phyloP scores from a whole-genome alignment of 2,113 vertebrate genomes.

The Spheniscus mendiculus region DNA sequence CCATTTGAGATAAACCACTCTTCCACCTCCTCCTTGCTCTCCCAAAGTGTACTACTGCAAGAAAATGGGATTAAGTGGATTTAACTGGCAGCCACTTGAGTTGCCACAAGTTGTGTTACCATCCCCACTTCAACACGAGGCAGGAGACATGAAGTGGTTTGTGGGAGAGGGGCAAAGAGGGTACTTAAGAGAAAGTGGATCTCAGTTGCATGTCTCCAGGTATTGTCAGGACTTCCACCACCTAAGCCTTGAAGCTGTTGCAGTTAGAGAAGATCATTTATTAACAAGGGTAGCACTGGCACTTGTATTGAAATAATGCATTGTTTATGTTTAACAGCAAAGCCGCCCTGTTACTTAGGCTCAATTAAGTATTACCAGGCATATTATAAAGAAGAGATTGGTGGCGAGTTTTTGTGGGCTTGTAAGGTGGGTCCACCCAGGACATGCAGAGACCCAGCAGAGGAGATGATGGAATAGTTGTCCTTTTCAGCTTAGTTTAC shows the following conservation, averaged over 20 bases:
- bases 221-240: background rate
- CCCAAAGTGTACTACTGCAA: conserved; percentile 3
- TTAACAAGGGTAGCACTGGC: background rate
- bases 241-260: background rate
- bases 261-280: background rate
- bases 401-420: background rate
- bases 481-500: background rate
- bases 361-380: background rate
- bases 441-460: background rate
- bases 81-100: conserved; percentile 44
- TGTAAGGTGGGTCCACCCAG: background rate
- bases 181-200: background rate
- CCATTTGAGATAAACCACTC: conserved; percentile 39
- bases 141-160: background rate
- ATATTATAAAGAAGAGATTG: background rate
- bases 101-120: conserved; percentile 9
- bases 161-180: background rate
- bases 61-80: conserved; percentile 62
- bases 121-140: conserved; percentile 13
- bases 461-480: background rate
- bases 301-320: background rate
- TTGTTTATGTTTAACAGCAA: background rate
- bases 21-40: conserved; percentile 1
- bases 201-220: background rate
- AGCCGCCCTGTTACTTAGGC: background rate